phyloP scores from a whole-genome alignment of 2,888 invertebrate species.

The Sylvicola cinctus region DNA sequence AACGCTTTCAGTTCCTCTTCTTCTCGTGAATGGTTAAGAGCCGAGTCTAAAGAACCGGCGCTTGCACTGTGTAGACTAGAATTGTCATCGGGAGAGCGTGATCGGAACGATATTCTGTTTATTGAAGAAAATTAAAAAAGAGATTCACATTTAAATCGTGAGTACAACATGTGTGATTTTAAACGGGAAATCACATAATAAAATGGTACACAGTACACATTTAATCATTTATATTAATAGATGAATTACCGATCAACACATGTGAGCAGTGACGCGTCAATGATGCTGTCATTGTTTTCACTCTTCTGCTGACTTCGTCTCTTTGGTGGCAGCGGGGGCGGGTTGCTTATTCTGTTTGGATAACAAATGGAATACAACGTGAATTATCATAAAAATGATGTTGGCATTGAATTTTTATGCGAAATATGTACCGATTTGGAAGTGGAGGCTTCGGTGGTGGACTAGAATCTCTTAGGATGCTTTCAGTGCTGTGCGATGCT shows the following conservation, averaged over 20 bases:
- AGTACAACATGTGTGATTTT: no score
- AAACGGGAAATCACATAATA: no score
- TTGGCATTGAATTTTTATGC: conserved; percentile 4
- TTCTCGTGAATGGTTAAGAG: conserved; percentile 69
- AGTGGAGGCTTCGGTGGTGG: conserved; percentile 81
- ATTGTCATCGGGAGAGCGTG: conserved; percentile 51
- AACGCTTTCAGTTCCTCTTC: conserved; percentile 45
- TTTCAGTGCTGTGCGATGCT: conserved; percentile 65
- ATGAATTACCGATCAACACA: no score
- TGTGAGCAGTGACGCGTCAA: conserved; percentile 28
- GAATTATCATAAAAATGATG: conserved; percentile 12
- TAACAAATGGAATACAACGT: conserved; percentile 30
- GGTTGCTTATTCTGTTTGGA: conserved; percentile 28
- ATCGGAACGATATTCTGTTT: conserved; percentile 42
- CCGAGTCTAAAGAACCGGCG: conserved; percentile 70
- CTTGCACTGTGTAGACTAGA: conserved; percentile 43
- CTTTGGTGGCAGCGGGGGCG: conserved; percentile 63
- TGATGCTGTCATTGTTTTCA: conserved; percentile 21
- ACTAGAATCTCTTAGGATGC: conserved; percentile 47
- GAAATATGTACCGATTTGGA: conserved; percentile 43
- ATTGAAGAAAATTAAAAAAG: conserved; percentile 3
- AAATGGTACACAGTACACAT: no score
- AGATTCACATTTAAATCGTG: no score
- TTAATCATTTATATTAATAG: no score
- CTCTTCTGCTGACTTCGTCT: conserved; percentile 29